Conservation (phyloP, 2,888 invertebrate species). For the Ashinkailepas kermadecensis region DNA sequence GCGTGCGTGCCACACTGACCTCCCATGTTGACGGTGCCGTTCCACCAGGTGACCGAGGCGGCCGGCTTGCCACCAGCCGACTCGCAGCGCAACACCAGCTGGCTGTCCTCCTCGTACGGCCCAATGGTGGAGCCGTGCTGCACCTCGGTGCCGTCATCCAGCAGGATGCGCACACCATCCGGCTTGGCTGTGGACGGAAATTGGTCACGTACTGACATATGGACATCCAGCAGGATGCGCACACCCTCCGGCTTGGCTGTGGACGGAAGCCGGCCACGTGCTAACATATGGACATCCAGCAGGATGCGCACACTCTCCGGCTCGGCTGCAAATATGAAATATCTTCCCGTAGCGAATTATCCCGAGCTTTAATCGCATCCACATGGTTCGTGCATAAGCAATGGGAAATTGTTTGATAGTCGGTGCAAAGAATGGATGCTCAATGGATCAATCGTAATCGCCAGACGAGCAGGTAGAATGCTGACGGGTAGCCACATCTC, state of each 20-base stretch:
- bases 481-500: no score
- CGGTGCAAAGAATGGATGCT: no score
- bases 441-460: no score
- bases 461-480: no score
- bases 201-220: no score
- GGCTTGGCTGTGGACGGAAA: conserved; percentile 22
- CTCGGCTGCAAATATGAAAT: conserved; percentile 5
- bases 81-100: conserved; percentile 61
- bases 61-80: conserved; percentile 76
- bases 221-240: conserved; percentile 50
- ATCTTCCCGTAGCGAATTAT: no score
- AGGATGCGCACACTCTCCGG: conserved; percentile 45
- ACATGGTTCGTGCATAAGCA: no score
- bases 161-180: conserved; percentile 45
- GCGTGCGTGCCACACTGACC: conserved; percentile 44
- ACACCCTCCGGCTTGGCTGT: conserved; percentile 38
- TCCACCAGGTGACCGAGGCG: conserved; percentile 77
- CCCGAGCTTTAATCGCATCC: no score
- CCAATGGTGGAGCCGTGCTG: conserved; percentile 50
- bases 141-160: conserved; percentile 50
- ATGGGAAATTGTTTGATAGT: no score
- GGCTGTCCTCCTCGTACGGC: conserved; percentile 61
- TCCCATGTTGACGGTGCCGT: conserved; percentile 58
- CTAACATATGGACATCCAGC: conserved; percentile 44
- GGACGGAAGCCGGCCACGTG: background rate